Percentiles rank a stretch among this genome's conserved stretches.
Evolutionary conservation across 2,888 invertebrate species (phyloP).

Genomic region (Ommatoiulus sabulosus): DNA sequence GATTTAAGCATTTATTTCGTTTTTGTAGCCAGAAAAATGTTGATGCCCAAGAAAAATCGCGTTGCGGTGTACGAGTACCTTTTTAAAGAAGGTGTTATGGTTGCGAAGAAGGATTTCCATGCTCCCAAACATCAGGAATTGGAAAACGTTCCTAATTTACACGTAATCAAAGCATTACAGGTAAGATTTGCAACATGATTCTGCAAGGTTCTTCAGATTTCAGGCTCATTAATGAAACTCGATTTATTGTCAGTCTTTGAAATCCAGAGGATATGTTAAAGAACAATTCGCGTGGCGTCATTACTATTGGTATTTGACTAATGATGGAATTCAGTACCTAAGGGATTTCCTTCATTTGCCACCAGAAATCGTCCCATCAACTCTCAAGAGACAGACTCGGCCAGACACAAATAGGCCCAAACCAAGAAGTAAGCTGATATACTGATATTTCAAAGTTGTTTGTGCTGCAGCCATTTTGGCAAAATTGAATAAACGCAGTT

Average conservation of each 20-base stretch:
- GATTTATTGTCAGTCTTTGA: conserved; percentile 77
- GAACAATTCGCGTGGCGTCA: conserved; percentile 99
- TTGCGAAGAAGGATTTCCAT: conserved; percentile 98
- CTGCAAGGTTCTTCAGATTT: not conserved
- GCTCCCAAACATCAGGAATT: conserved; percentile 97
- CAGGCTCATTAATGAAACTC: conserved; percentile 2
- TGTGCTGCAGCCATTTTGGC: not conserved
- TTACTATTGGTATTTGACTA: conserved; percentile 99
- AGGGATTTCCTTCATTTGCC: conserved; percentile 96
- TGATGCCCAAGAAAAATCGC: conserved; percentile 99
- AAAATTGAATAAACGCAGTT: too few relatives aligned
- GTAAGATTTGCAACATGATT: conserved; percentile 67
- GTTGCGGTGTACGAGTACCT: conserved; percentile 97
- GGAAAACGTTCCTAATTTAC: conserved; percentile 93
- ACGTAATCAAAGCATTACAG: conserved; percentile 98
- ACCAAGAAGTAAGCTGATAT: conserved; percentile 65
- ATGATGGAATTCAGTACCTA: conserved; percentile 97
- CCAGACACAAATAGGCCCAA: conserved; percentile 87
- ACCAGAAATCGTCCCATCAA: conserved; percentile 98
- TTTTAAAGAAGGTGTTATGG: conserved; percentile 99
- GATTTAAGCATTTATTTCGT: not conserved
- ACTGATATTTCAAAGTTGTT: not conserved
- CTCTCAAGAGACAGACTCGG: conserved; percentile 90
- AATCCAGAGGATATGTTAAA: conserved; percentile 96
- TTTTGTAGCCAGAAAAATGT: conserved; percentile 77